Evolutionary conservation across 2,113 vertebrate genomes (phyloP).

Genomic region (Phaetusa simplex): DNA sequence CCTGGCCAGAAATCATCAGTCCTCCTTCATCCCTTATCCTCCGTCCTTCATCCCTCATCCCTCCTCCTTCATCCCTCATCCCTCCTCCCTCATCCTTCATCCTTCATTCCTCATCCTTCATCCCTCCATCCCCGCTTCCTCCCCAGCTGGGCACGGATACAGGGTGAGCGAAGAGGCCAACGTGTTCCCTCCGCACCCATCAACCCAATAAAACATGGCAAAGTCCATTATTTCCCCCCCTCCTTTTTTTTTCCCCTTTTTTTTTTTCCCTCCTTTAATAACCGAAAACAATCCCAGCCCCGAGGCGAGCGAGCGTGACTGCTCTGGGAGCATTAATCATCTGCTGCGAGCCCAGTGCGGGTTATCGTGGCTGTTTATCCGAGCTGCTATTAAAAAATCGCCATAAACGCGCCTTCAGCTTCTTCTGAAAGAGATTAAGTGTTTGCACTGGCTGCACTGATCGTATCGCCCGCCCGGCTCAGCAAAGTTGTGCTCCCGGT

Average conservation of each 20-base stretch:
- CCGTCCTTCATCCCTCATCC: background rate
- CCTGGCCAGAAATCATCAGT: background rate
- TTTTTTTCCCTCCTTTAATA: background rate
- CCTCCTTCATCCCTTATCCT: background rate
- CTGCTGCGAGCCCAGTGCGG: rapidly evolving
- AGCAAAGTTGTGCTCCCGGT: background rate
- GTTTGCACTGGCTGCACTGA: background rate
- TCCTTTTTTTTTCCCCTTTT: too few relatives aligned
- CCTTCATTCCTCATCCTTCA: background rate
- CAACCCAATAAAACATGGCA: background rate
- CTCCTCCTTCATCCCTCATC: too few relatives aligned
- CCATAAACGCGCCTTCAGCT: background rate
- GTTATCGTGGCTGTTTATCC: background rate
- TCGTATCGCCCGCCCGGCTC: rapidly evolving
- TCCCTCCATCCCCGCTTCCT: background rate
- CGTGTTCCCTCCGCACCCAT: background rate
- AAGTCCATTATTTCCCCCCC: conserved; percentile 8
- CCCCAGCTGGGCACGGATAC: background rate
- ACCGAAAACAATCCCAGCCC: background rate
- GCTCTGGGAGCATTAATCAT: background rate
- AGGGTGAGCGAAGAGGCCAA: background rate
- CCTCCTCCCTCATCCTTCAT: too few relatives aligned
- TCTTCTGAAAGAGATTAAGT: conserved; percentile 1
- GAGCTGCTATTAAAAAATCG: background rate
- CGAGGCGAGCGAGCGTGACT: background rate